phyloP scores from a whole-genome alignment of 2,888 invertebrate genomes.

The Trachelus iudaicus region DNA sequence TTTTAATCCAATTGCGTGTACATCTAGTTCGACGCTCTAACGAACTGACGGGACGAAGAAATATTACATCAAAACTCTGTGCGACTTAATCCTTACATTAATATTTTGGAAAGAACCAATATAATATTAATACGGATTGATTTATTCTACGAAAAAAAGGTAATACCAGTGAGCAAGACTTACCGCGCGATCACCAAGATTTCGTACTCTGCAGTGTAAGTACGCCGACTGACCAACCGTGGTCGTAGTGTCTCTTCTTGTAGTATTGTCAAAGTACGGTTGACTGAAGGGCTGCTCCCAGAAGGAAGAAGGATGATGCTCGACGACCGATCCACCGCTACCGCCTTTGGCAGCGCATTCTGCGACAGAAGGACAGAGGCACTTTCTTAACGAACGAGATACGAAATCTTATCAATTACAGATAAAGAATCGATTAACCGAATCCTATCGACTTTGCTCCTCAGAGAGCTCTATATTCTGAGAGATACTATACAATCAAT shows the following conservation, averaged over 20 bases:
- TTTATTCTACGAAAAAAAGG: too few species aligned
- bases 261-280: constrained; percentile 90
- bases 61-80: not conserved
- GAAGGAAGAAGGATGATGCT: constrained; percentile 58
- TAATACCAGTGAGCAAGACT: constrained; percentile 62
- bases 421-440: not conserved
- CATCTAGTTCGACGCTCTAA: too few species aligned
- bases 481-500: not conserved
- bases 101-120: too few species aligned
- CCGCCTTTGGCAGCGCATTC: constrained; percentile 55
- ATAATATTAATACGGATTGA: too few species aligned
- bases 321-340: constrained; percentile 49
- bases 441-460: not conserved
- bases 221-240: constrained; percentile 89
- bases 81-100: not conserved
- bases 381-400: not conserved
- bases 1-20: too few species aligned
- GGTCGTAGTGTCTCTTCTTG: constrained; percentile 84
- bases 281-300: constrained; percentile 80
- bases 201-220: constrained; percentile 86
- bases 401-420: not conserved
- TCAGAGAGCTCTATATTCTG: not conserved
- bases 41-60: too few species aligned
- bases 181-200: constrained; percentile 89
- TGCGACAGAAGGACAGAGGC: constrained; percentile 20